Base-by-base conservation (phyloP, 2,797 vertebrate species). In the Petrocephalus sullivani region DNA sequence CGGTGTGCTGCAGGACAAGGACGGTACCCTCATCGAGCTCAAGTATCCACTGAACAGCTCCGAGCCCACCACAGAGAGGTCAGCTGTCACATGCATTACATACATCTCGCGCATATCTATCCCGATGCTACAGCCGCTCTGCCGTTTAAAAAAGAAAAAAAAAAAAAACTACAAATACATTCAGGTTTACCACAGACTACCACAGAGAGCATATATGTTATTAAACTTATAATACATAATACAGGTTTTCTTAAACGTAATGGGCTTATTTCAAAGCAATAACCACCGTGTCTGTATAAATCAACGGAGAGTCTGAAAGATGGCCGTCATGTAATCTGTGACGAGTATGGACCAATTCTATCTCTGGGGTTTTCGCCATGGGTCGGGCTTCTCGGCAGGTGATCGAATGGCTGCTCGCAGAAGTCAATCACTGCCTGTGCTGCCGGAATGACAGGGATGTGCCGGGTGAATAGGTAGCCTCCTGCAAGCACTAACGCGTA, bases 31-130 rank as follows among this genome's bases (percentile, higher is more conserved):
- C 92, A 99, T 99, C 12, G 96, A 98, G 88, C 96, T 99, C 92
- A 97, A 94, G 91, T 98, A 98, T 92, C 98, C 98, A 0, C 93
- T 99, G 6, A 99, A 99, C 95, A 97, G 95, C 91, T 99, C 97
- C 0, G 98, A 99, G 92, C 98, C 98, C 87, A 99, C 98, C 86
- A 96, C 95, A 0, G 98, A 99, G 92, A 98, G 98, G 98, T 98
- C 75, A 88, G 92, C 87, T 0, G 0, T 14, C 3, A 57, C 75
- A 21, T 21, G 85, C 19, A 28, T 7, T 37, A 23, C 33, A 28
- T 2, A n/a, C 14, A 6, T 23, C 2, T 5, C 9, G 19, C 37
- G 0, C 78, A 53, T 37, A 83, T 83, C 49, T 83, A 4, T 8
- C 14, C 33, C 2, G 23, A 16, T 0, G 33, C 14, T 75, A 4